Conservation (phyloP, 2,113 vertebrate species). For the Phainopepla nitens region DNA sequence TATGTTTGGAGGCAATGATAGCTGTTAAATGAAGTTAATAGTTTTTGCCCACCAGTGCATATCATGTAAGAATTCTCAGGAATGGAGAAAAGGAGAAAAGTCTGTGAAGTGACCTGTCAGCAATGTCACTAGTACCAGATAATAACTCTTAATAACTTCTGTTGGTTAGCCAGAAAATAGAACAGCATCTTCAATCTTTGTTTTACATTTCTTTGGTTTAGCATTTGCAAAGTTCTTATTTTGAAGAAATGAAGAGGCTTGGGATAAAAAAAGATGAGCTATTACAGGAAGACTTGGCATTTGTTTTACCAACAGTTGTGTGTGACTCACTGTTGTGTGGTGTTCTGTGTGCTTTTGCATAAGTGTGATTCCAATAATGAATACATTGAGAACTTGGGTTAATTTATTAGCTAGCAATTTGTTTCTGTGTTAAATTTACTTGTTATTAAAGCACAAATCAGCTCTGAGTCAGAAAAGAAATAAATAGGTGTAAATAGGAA, state of each 20-base stretch:
- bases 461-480: neutral
- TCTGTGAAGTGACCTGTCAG: neutral
- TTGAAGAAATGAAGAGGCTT: neutral
- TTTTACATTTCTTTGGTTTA: neutral
- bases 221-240: neutral
- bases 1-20: neutral
- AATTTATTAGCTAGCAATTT: neutral
- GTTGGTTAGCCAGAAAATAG: neutral
- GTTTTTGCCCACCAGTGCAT: neutral
- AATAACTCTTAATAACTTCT: neutral
- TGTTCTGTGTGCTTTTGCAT: neutral
- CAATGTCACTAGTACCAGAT: neutral
- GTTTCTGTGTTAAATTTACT: neutral
- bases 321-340: slow-evolving; percentile 27
- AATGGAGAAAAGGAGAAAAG: neutral
- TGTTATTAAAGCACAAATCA: neutral
- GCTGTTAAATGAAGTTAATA: neutral
- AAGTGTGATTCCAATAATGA: slow-evolving; percentile 10
- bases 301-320: slow-evolving; percentile 27
- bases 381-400: neutral
- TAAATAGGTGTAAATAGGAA: neutral
- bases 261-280: neutral
- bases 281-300: slow-evolving; percentile 11
- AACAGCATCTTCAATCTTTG: neutral
- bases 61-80: neutral